These are phyloP conservation scores for Dipodomys stephensi DNA, from an alignment of 2,113 vertebrate genomes.

Conservation along the genomic window DNA sequence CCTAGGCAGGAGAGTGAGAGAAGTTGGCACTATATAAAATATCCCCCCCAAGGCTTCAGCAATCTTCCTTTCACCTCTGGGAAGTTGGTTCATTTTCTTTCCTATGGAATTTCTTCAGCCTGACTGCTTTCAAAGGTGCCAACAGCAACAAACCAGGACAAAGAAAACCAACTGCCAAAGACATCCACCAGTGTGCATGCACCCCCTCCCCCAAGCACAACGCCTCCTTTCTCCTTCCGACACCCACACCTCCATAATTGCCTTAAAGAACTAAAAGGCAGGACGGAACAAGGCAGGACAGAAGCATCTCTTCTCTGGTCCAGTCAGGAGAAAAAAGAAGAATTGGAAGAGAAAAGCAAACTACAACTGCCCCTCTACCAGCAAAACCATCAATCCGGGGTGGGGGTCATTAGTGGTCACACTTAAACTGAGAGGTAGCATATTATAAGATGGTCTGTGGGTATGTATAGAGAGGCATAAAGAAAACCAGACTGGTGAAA, in stretches of 20 bases:
- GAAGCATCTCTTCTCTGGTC: neutral
- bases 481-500: neutral
- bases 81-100: conserved; percentile 43
- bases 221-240: neutral
- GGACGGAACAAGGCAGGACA: neutral
- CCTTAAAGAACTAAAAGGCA: neutral
- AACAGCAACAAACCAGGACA: conserved; percentile 40
- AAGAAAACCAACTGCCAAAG: neutral
- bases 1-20: neutral
- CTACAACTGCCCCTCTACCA: neutral
- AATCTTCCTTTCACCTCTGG: conserved; percentile 42
- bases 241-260: neutral
- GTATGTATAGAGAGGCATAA: neutral
- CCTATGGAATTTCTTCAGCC: conserved; percentile 41
- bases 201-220: neutral
- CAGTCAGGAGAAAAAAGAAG: neutral
- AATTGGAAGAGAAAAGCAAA: neutral
- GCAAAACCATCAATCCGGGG: neutral
- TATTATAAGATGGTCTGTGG: rapidly evolving
- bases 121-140: conserved; percentile 10
- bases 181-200: neutral
- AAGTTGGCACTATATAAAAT: neutral
- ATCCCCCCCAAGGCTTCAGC: neutral
- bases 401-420: neutral
- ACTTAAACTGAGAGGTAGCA: neutral